These are phyloP conservation scores for Agrotis puta DNA, from an alignment of 2,888 invertebrate species.

Conservation along the genomic window DNA sequence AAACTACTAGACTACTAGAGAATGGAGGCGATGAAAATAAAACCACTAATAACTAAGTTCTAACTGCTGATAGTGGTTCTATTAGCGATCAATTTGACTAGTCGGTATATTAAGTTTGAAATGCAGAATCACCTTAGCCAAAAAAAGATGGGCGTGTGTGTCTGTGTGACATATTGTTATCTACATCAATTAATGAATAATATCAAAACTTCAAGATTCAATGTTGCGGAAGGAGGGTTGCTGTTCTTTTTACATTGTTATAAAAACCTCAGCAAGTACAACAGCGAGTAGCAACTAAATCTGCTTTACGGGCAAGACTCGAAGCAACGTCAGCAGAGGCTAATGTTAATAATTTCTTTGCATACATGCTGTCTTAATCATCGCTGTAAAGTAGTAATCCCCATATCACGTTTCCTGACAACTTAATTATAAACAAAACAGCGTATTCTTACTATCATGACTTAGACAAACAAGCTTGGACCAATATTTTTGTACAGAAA, in stretches of 20 bases:
- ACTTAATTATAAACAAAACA: conserved; percentile 67
- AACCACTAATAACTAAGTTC: neutral
- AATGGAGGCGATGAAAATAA: neutral
- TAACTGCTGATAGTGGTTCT: conserved; percentile 6
- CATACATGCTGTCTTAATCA: conserved; percentile 25
- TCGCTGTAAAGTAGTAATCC: conserved; percentile 50
- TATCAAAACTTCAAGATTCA: neutral
- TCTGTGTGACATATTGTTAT: conserved; percentile 7
- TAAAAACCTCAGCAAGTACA: neutral
- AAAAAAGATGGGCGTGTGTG: conserved; percentile 24
- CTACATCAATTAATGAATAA: conserved; percentile 20
- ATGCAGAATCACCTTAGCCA: conserved; percentile 19
- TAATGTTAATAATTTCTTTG: conserved; percentile 42
- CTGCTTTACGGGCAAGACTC: conserved; percentile 10
- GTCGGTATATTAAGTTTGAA: neutral
- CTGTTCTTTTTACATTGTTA: neutral
- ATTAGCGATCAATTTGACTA: conserved; percentile 1
- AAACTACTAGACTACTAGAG: neutral
- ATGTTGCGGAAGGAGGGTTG: neutral
- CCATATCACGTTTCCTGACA: conserved; percentile 59
- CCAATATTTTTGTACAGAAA: conserved; percentile 74
- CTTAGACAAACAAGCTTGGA: conserved; percentile 71
- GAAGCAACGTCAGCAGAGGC: conserved; percentile 7
- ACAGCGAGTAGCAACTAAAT: conserved; percentile 20
- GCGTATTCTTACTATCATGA: conserved; percentile 64